Evolutionary conservation across 2,113 vertebrate genomes (phyloP).

Genomic region (Smithornis capensis): DNA sequence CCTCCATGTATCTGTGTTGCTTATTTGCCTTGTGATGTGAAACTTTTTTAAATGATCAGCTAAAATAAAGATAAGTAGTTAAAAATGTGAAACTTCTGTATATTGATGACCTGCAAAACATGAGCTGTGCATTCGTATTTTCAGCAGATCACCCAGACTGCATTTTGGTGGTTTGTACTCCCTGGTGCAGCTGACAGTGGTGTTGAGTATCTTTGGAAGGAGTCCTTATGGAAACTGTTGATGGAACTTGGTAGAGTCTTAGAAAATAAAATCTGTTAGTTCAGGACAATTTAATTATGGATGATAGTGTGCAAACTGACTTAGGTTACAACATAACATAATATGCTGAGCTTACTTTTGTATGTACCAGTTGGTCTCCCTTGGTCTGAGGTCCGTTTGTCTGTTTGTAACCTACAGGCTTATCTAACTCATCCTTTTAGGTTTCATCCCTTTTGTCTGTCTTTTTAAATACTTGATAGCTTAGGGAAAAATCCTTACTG

Average conservation of each 20-base stretch:
- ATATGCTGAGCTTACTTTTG: background rate
- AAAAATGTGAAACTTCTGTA: background rate
- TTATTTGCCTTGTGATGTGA: background rate
- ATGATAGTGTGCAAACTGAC: background rate
- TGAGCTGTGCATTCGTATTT: background rate
- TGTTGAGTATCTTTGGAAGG: background rate
- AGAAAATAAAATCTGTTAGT: background rate
- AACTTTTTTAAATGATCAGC: background rate
- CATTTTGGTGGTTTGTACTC: background rate
- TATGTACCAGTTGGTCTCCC: background rate
- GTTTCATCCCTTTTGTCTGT: background rate
- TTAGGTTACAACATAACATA: rapidly evolving
- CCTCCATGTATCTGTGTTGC: rapidly evolving
- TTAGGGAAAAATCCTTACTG: background rate
- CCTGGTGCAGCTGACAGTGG: background rate
- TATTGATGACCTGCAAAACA: background rate
- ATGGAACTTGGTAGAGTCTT: background rate
- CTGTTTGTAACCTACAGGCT: background rate
- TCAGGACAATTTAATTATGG: background rate
- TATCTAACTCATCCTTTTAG: background rate
- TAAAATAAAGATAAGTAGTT: background rate
- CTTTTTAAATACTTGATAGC: background rate
- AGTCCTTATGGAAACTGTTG: background rate
- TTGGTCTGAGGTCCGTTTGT: background rate
- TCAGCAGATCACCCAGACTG: background rate